Evolutionary conservation across 92 coral and sea anemone genomes (phyloP).

Genomic region (Phenganax marumi): DNA sequence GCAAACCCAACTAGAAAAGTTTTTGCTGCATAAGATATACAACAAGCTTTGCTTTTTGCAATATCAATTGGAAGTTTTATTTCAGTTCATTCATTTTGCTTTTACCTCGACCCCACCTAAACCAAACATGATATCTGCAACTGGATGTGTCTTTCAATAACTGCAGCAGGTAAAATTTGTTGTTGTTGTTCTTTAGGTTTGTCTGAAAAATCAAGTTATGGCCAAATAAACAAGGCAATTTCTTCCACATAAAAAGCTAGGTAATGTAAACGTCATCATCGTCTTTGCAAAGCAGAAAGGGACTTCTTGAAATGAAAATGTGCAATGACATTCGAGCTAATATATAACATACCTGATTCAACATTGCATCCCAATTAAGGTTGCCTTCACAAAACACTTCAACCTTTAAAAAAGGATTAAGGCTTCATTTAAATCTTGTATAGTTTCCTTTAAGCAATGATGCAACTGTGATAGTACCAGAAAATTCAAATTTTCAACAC

Average conservation of each 20-base stretch:
- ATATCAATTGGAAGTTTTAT: not conserved
- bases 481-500: not conserved
- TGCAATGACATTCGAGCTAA: not conserved
- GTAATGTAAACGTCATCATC: not conserved
- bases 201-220: conserved; percentile 56
- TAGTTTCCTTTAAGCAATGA: not conserved
- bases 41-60: not conserved
- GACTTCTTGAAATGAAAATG: not conserved
- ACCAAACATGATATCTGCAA: conserved; percentile 89
- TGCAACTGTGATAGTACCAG: not conserved
- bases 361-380: conserved; percentile 91
- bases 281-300: not conserved
- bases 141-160: conserved; percentile 80
- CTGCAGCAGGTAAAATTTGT: conserved; percentile 87
- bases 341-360: conserved; percentile 70
- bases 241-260: not conserved
- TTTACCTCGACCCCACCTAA: conserved; percentile 97
- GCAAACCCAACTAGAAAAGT: conserved; percentile 72
- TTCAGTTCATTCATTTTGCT: not conserved
- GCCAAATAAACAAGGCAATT: not conserved
- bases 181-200: conserved; percentile 91
- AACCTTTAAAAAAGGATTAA: conserved; percentile 34
- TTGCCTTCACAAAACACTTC: conserved; percentile 79
- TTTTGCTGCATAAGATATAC: not conserved
- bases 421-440: not conserved